Conservation (phyloP, 1,140 invertebrate genomes). For the Drosophila navojoa region DNA sequence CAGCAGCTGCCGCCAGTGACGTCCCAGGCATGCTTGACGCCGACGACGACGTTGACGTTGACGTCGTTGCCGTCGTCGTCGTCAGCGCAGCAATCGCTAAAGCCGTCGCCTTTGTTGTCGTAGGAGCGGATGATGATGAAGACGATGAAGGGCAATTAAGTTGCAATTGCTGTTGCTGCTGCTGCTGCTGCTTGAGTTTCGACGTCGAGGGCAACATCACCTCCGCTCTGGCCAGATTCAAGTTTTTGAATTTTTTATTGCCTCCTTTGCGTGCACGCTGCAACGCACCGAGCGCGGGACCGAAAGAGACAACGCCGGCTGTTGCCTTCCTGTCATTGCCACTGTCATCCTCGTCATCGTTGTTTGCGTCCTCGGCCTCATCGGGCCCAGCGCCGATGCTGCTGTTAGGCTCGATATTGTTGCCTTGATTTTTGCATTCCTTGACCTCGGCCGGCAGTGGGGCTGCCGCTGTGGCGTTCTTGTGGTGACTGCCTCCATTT, state of each 20-base stretch:
- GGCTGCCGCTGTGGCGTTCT: constrained; percentile 24
- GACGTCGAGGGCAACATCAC: constrained; percentile 80
- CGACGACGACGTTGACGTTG: not conserved
- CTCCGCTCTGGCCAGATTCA: constrained; percentile 77
- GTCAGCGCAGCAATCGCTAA: constrained; percentile 10
- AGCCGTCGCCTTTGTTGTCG: constrained; percentile 25
- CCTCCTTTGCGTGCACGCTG: constrained; percentile 67
- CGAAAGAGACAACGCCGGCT: constrained; percentile 28
- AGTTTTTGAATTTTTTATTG: constrained; percentile 82
- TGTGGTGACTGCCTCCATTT: constrained; percentile 65
- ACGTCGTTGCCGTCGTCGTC: not conserved
- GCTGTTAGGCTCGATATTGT: constrained; percentile 22
- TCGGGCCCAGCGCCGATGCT: constrained; percentile 19
- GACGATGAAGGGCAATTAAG: constrained; percentile 60
- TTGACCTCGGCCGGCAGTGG: constrained; percentile 25
- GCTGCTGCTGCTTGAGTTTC: constrained; percentile 66
- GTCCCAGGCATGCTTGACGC: constrained; percentile 1
- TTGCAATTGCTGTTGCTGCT: constrained; percentile 69
- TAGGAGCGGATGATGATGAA: constrained; percentile 29
- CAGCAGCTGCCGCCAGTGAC: constrained; percentile 6
- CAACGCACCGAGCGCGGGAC: constrained; percentile 46
- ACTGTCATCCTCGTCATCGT: constrained; percentile 52
- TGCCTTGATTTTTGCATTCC: constrained; percentile 50
- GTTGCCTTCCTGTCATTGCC: constrained; percentile 43
- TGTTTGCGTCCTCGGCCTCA: constrained; percentile 26